Base-by-base conservation (phyloP, 2,888 invertebrate species). In the Luperina nickerlii region DNA sequence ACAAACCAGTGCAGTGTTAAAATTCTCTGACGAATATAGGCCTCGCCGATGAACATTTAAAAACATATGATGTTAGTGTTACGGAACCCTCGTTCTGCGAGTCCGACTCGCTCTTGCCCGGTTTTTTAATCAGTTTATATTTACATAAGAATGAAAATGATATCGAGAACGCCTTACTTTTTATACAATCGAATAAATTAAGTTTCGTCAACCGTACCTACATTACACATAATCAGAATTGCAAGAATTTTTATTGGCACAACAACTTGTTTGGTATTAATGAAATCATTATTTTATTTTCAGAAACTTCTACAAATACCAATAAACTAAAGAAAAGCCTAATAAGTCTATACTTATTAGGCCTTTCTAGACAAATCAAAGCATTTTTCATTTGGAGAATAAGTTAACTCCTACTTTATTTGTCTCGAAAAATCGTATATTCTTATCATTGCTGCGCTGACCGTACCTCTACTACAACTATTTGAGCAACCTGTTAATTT, bases 401-500 rank as follows among this genome's bases (percentile, higher is more conserved):
- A 15, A 48, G 18, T 38, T 38, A 51, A 24, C 24, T 42, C 18
- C 1, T 63, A 24, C 32, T 24, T 32, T 18, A 18, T 24, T 9
- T 63, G 5, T 27, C 69, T 38, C 20, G 2, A 72, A n/a, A 15
- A 75, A 9, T 9, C n/a, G 7, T 18, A 9, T 18, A 15, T 38
- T 62, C 15, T 51, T 76, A 32, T 62, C 9, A 15, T 72, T 82
- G 87, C 78, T 73, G 65, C 81, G 87, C 78, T 69, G 66, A 73
- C 78, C 24, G 70, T 89, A 87, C 86, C 73, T 54, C 45, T 82
- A 15, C 79, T 84, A 82, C 80, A 81, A 76, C 76, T 85, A 84
- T 86, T 87, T 88, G 88, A 87, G 90, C 88, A 91, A 92, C 71
- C 57, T 85, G 87, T 91, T 89, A 89, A 90, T 92, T 92, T 92